Conservation (phyloP, 2,113 vertebrate species). For the Onychostruthus taczanowskii region DNA sequence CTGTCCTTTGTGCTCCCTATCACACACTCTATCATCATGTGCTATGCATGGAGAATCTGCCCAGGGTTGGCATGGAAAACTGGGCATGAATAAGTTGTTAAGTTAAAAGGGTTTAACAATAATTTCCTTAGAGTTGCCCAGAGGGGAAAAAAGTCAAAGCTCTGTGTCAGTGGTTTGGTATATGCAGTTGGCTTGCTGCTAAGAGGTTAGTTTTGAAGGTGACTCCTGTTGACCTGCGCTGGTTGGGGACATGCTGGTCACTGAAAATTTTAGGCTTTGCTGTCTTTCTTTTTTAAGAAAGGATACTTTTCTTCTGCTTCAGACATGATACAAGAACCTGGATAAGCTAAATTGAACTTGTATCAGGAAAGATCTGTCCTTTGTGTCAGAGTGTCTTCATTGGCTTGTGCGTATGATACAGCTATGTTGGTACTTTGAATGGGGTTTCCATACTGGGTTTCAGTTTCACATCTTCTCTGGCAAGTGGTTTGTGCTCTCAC, state of each 20-base stretch:
- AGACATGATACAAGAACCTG: not conserved
- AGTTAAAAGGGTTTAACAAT: not conserved
- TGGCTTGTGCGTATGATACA: not conserved
- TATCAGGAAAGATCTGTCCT: not conserved
- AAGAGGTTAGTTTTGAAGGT: not conserved
- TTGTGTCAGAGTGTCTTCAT: not conserved
- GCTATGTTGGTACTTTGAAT: not conserved
- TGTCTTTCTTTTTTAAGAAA: not conserved
- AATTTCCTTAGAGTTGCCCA: not conserved
- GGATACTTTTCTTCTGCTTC: not conserved
- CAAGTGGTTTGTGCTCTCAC: not conserved
- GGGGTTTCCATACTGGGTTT: not conserved
- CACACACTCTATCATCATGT: accelerated
- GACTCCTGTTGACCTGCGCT: not conserved
- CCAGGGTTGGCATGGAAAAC: not conserved
- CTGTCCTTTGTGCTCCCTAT: not conserved
- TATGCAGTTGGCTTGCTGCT: not conserved
- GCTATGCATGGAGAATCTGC: not conserved
- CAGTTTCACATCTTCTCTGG: not conserved
- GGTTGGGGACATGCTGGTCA: not conserved
- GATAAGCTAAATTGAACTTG: not conserved
- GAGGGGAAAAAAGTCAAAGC: not conserved
- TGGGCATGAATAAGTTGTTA: not conserved
- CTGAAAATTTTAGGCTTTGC: not conserved
- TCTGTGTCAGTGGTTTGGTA: not conserved